Evolutionary conservation across 2,113 vertebrate genomes (phyloP), one percentile per base, ranked within the genome.

Genomic region (Phaethon lepturus): DNA sequence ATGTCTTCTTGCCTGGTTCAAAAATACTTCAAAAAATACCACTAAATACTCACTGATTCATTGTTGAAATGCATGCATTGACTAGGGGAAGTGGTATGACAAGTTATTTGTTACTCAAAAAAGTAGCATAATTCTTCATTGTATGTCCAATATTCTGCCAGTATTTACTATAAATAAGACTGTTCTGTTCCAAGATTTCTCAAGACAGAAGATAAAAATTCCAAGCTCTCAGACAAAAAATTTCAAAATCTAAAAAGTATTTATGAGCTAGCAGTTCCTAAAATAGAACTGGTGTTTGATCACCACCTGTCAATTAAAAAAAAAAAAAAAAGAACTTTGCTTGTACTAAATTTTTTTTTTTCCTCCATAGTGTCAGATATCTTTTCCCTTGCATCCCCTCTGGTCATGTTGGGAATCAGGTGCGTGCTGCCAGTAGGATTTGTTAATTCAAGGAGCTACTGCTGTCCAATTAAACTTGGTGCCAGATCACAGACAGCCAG

Each of bases 101-200:
- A 90, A 90, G 72, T 52, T 86, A 73, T 69, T 71, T 76, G 58
- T 73, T 94, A 82, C 59, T 72, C 40, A 56, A 86, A 72, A 63
- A 28, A 90, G 42, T 33, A 73, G 55, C 62, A 72, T 83, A 80
- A 83, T 74, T 88, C 79, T 86, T 93, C 75, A 86, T 74, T 90
- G 62, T 50, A 63, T 50, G 78, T 52, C 56, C 67, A 90, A 55
- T 93, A 81, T 74, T 88, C 82, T 86, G 63, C 52, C 53, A 86
- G 59, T 69, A 63, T 94, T 92, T 93, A 79, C 75, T 94, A 80
- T 91, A 97, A 96, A 90, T 95, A 94, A 92, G 50, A 55, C 63
- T 60, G 11, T 67, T 95, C 63, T 86, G n/a, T 90, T 93, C 86
- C 92, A 88, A 92, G 75, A 92, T 86, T 96, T 94, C 38, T 88